Percentiles rank a stretch among this genome's conserved stretches.
phyloP scores from a whole-genome alignment of 1,140 invertebrate species.

The Zaprionus gabonicus region DNA sequence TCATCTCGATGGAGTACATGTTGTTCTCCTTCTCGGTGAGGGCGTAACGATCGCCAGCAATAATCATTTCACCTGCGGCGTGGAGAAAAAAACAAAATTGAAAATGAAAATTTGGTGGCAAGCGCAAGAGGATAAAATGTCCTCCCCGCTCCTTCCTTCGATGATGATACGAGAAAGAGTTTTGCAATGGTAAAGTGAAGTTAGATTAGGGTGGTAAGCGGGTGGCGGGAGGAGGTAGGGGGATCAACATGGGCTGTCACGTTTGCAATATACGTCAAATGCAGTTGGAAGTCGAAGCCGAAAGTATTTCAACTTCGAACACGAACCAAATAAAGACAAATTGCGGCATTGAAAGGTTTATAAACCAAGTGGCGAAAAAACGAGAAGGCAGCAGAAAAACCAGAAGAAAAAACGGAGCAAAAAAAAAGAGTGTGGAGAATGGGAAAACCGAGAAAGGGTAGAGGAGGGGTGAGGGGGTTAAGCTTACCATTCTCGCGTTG shows the following conservation, averaged over 20 bases:
- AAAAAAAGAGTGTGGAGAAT: neutral
- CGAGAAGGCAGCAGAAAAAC: neutral
- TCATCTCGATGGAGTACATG: conserved; percentile 92
- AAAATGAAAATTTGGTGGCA: conserved; percentile 19
- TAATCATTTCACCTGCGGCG: conserved; percentile 92
- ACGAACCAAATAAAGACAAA: conserved; percentile 84
- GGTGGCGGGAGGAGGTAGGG: too few species aligned
- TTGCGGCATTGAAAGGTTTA: conserved; percentile 81
- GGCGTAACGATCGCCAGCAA: conserved; percentile 91
- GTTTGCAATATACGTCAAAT: conserved; percentile 84
- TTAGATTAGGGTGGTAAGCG: neutral
- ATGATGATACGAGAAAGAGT: neutral
- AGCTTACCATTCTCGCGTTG: conserved; percentile 91
- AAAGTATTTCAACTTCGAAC: conserved; percentile 77
- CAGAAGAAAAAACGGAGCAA: neutral
- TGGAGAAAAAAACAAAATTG: conserved; percentile 8
- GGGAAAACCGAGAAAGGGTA: neutral
- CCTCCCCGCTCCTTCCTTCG: too few species aligned
- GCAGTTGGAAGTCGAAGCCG: conserved; percentile 58
- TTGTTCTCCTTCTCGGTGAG: conserved; percentile 90
- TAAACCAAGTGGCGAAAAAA: conserved; percentile 39
- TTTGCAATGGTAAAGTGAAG: neutral
- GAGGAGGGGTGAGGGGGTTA: neutral
- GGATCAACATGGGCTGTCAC: conserved; percentile 50
- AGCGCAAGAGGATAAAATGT: neutral